Evolutionary conservation across 1,140 invertebrate genomes (phyloP), one percentile per base, ranked within the genome.

Genomic region (Vanessa atalanta): DNA sequence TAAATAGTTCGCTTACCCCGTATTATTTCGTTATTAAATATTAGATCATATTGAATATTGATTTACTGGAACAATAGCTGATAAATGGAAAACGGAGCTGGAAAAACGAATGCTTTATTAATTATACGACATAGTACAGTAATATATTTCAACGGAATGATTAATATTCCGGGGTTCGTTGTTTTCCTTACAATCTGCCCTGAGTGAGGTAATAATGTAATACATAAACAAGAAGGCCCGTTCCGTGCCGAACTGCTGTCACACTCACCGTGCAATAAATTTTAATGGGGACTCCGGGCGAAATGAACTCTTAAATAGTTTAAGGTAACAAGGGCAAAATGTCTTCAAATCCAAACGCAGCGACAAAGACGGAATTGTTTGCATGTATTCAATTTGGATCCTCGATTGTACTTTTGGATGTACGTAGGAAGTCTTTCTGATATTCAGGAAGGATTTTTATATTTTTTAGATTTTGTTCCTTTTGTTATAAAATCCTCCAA

Each of bases 281-380:
- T 74, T 74, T 74, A 74, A 74, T 70, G 51, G 31, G 61, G 60
- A 55, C 72, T 26, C 60, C 66, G 47, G 72, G 66, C 37, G 50
- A 70, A 74, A 74, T 69, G 66, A 69, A 70, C 72, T 64, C 66
- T 74, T 74, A 74, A 74, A 74, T 74, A 74, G 72, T 69, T 74
- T 74, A 74, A 50, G 60, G 50, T 31, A 63, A 69, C 70, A 31
- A 63, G 66, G 72, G 26, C 60, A 50, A 26, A 64, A 31, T 69
- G 57, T 37, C 57, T 57, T 23, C 53, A 26, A 57, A 53, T n/a
- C 20, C 16, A 55, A 15, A 55, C n/a, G n/a, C 16, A 20, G 9
- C 4, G 15, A 7, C n/a, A 20, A n/a, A 5, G 11, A 50, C 48
- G 15, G 13, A 5, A 50, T 14, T 50, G 48, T 43, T 43, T 43